Conservation (phyloP, 2,797 vertebrate genomes). For the Telmatherina bonti region DNA sequence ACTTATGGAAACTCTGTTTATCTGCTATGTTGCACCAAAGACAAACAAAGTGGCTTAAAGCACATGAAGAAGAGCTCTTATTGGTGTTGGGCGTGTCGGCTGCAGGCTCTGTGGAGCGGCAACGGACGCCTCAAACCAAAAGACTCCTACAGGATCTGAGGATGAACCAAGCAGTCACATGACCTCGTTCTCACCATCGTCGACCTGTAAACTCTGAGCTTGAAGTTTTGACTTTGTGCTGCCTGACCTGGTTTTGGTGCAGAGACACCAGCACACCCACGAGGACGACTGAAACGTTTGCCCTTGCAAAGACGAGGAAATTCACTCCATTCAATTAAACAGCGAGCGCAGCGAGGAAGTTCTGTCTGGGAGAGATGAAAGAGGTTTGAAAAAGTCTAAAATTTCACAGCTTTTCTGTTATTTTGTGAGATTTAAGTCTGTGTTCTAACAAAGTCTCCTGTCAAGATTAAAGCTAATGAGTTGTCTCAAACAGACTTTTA, state of each 20-base stretch:
- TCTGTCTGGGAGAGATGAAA: conserved; percentile 5
- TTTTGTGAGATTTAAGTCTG: conserved; percentile 6
- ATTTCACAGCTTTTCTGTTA: conserved; percentile 17
- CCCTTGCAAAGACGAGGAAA: conserved; percentile 1
- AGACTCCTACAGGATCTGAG: conserved; percentile 40
- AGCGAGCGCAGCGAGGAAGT: conserved; percentile 10
- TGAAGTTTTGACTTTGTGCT: conserved; percentile 1
- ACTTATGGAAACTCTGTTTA: conserved; percentile 32
- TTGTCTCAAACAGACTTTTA: not conserved
- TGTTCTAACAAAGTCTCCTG: conserved; percentile 20
- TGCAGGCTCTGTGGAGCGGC: conserved; percentile 30
- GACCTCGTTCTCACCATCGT: conserved; percentile 14
- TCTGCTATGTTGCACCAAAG: not conserved
- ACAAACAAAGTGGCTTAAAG: conserved; percentile 37
- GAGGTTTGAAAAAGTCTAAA: not conserved
- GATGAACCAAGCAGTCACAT: conserved; percentile 30
- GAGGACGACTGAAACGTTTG: not conserved
- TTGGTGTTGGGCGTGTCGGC: conserved; percentile 27
- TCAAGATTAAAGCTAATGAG: conserved; percentile 29
- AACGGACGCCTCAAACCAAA: conserved; percentile 47
- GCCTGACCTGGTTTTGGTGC: conserved; percentile 7
- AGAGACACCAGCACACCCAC: not conserved
- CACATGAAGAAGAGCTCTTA: conserved; percentile 8
- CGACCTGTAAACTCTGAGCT: conserved; percentile 52
- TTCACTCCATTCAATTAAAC: conserved; percentile 23